Conservation (phyloP, 2,113 vertebrate genomes). For the Neotoma lepida region DNA sequence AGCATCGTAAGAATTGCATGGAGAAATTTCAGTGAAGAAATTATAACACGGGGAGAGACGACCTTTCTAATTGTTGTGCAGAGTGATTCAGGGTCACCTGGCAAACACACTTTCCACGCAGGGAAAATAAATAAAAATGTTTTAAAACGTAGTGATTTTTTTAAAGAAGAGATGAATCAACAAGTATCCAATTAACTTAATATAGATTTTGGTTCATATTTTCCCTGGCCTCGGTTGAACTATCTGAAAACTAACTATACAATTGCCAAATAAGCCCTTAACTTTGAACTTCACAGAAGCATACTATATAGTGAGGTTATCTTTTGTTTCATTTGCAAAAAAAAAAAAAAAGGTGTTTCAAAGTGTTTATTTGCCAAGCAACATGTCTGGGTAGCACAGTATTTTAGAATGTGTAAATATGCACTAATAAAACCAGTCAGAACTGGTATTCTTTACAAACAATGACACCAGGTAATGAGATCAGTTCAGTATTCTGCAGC, state of each 20-base stretch:
- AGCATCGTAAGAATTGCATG: not conserved
- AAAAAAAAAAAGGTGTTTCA: slow-evolving; percentile 3
- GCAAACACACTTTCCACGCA: not conserved
- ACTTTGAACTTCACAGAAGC: not conserved
- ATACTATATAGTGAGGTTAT: not conserved
- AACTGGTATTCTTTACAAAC: not conserved
- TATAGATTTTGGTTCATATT: not conserved
- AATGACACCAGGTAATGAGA: not conserved
- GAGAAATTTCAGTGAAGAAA: slow-evolving; percentile 13
- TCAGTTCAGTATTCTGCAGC: not conserved
- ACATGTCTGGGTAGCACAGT: not conserved
- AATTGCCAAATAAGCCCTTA: not conserved
- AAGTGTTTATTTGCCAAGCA: not conserved
- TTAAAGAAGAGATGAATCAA: not conserved
- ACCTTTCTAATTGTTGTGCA: not conserved
- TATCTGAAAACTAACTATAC: slow-evolving; percentile 36
- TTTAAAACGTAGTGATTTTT: not conserved
- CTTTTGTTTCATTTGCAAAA: not conserved
- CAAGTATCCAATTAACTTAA: not conserved
- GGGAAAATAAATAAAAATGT: slow-evolving; percentile 23
- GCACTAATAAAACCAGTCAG: not conserved
- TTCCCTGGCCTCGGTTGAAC: slow-evolving; percentile 33
- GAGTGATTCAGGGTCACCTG: not conserved
- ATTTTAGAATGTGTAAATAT: not conserved
- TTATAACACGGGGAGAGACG: not conserved